These are phyloP conservation scores for Labrus mixtus DNA, from an alignment of 2,113 vertebrate genomes.

Conservation along the genomic window DNA sequence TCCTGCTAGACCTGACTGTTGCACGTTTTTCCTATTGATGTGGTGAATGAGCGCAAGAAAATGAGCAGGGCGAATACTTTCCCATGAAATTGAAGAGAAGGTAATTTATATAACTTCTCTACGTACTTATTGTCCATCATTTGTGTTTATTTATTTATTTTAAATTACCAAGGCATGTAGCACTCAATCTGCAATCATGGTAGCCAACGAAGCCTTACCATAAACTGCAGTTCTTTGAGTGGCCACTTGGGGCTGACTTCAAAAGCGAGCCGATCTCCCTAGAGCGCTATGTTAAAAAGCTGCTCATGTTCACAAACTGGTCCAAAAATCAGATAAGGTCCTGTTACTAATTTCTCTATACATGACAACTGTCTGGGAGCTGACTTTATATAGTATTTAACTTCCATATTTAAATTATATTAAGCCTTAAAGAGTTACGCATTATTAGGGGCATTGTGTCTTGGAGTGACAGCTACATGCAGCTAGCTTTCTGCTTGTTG, in stretches of 20 bases:
- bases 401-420: no score
- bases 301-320: not conserved
- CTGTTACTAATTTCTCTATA: no score
- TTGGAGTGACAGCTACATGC: no score
- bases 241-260: not conserved
- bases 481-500: no score
- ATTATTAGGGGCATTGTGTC: no score
- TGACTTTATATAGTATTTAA: no score
- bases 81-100: slow-evolving; percentile 49
- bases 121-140: slow-evolving; percentile 5
- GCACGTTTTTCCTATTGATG: slow-evolving; percentile 22
- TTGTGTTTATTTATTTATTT: slow-evolving; percentile 15
- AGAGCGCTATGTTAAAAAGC: not conserved
- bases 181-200: not conserved
- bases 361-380: no score
- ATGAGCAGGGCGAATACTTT: slow-evolving; percentile 28
- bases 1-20: slow-evolving; percentile 32
- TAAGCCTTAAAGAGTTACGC: no score
- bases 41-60: slow-evolving; percentile 25
- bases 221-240: not conserved
- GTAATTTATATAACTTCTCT: slow-evolving; percentile 45
- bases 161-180: not conserved
- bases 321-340: no score
- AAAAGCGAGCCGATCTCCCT: not conserved
- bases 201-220: not conserved